Base-by-base conservation (phyloP, 2,797 vertebrate species). In the Cryptoblepharus egeriae region DNA sequence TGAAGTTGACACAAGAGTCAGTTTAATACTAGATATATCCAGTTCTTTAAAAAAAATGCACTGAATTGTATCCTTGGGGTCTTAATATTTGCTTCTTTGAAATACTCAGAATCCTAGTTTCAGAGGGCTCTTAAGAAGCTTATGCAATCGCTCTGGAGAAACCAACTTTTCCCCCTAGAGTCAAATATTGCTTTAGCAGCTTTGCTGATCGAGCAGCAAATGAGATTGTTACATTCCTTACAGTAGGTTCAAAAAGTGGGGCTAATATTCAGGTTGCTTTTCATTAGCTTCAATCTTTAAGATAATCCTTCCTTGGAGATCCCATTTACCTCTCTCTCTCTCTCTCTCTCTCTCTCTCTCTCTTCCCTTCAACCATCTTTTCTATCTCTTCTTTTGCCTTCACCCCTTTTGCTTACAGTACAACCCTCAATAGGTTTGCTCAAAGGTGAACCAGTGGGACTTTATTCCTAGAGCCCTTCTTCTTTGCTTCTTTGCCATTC, bases 21-120 rank as follows among this genome's bases (percentile, higher is more conserved):
- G 12, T 67, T 78, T 83, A 73, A 78, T 73, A 78, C 60, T 78
- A 45, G 60, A 30, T 57, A 32, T 63, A 78, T 67, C 20, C 80
- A 52, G 49, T 52, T 52, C 49, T 16, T 52, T 52, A 28, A 58
- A 18, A 39, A 55, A 83, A 75, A 7, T 42, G 28, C 5, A n/a
- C 49, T 58, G 61, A 73, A 67, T 35, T 57, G 65, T 73, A 78
- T 45, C 75, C 75, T 24, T 24, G 39, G 61, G 69, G 35, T 57
- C 81, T 78, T 77, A 78, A 65, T 64, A 78, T 67, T 73, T 73
- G 22, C 65, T 77, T 82, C 60, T 52, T 83, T 35, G 70, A 73
- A 83, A 83, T 57, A 57, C 9, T 58, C 69, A 78, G 71, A 42
- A 83, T 65, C 75, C 16, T n/a, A 37, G 64, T 73, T 83, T 83